A percentile compares a stretch with the other conserved stretches of the same genome.
Conservation (phyloP, 2,113 vertebrate genomes). For the Mesocricetus auratus region DNA sequence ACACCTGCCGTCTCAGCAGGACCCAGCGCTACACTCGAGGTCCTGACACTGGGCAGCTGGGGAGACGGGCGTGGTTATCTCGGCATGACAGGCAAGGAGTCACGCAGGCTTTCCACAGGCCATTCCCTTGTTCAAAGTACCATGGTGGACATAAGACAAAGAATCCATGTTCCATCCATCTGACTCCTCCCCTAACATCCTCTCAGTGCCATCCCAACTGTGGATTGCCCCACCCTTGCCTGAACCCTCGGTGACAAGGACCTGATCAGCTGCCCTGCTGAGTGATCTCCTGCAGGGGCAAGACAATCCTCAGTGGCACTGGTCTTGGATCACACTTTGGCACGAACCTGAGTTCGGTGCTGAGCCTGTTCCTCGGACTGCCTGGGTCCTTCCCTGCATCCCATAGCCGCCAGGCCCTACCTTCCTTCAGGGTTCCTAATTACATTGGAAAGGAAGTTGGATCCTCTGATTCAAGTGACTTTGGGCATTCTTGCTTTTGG, state of each 20-base stretch:
- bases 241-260: background rate
- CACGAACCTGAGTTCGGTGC: background rate
- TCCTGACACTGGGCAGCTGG: background rate
- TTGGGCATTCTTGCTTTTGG: rapidly evolving
- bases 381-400: background rate
- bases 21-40: background rate
- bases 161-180: too few species aligned
- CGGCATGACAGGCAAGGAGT: background rate
- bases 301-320: background rate
- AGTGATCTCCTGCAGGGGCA: background rate
- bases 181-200: background rate
- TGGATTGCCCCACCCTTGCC: background rate
- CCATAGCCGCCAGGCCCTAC: background rate
- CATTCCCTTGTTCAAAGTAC: background rate
- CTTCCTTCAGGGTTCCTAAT: background rate
- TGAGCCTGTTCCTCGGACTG: background rate
- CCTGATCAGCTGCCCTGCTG: background rate
- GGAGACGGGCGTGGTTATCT: background rate
- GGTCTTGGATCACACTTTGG: background rate
- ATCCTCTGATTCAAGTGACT: background rate
- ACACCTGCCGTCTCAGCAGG: background rate
- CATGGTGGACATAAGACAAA: background rate
- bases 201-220: background rate
- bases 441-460: background rate
- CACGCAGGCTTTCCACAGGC: background rate